Evolutionary conservation across 2,113 vertebrate genomes (phyloP).

Genomic region (Neogobius melanostomus): DNA sequence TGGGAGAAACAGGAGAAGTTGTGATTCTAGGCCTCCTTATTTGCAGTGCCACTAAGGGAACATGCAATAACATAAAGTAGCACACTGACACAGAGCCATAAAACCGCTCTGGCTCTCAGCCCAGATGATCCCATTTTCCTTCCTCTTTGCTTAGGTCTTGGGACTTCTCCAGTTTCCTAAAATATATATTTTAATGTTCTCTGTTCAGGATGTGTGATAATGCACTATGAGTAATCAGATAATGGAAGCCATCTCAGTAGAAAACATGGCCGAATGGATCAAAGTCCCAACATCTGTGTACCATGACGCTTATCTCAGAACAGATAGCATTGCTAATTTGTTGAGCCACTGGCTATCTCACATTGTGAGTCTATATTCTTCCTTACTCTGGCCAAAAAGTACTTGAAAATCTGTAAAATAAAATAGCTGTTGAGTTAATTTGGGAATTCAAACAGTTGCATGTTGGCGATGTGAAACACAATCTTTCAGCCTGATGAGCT

Average conservation of each 20-base stretch:
- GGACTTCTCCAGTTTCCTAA: conserved; percentile 54
- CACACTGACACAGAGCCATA: conserved; percentile 35
- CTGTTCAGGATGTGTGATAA: conserved; percentile 32
- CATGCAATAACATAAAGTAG: conserved; percentile 35
- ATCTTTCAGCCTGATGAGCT: conserved; percentile 7
- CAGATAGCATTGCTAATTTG: conserved; percentile 70
- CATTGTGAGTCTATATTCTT: conserved; percentile 27
- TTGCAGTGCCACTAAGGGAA: conserved; percentile 30
- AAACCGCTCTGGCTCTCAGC: conserved; percentile 49
- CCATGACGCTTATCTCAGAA: conserved; percentile 51
- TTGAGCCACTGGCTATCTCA: conserved; percentile 61
- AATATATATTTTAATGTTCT: conserved; percentile 44
- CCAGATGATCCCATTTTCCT: conserved; percentile 58
- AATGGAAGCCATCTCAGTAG: conserved; percentile 48
- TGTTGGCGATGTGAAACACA: conserved; percentile 7
- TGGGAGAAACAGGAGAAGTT: conserved; percentile 19
- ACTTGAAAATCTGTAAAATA: conserved; percentile 18
- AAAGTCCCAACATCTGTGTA: conserved; percentile 42
- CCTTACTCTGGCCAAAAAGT: conserved; percentile 11
- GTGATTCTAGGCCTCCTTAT: conserved; percentile 9
- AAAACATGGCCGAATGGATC: conserved; percentile 55
- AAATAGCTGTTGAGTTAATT: conserved; percentile 37
- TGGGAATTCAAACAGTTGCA: conserved; percentile 26
- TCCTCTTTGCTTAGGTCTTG: conserved; percentile 48
- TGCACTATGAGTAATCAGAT: conserved; percentile 58